Evolutionary conservation across 2,888 invertebrate genomes (phyloP).

Genomic region (Celastrina argiolus): DNA sequence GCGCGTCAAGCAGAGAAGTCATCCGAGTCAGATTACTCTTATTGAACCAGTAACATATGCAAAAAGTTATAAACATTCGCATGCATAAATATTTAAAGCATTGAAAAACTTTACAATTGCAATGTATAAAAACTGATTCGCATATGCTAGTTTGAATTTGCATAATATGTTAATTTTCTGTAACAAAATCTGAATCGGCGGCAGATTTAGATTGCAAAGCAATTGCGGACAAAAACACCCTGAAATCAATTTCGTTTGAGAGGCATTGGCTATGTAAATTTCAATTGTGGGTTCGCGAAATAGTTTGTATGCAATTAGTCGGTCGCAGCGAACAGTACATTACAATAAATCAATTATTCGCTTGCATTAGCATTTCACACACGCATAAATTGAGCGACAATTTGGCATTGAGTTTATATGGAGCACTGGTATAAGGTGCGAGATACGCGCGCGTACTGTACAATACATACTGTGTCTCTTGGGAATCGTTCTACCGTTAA

Average conservation of each 20-base stretch:
- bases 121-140: too few species aligned
- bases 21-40: too few species aligned
- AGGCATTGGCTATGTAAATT: neutral
- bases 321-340: constrained; percentile 3
- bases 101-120: neutral
- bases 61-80: neutral
- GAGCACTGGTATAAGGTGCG: neutral
- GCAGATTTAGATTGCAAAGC: neutral
- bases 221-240: neutral
- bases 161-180: too few species aligned
- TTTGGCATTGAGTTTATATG: constrained; percentile 13
- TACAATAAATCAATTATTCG: constrained; percentile 18
- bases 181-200: neutral
- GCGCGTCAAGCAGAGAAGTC: too few species aligned
- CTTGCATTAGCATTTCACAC: constrained; percentile 16
- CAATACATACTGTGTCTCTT: neutral
- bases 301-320: neutral
- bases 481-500: neutral
- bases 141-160: too few species aligned
- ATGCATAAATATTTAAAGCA: neutral
- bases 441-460: neutral
- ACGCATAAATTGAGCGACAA: constrained; percentile 9
- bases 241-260: neutral
- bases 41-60: too few species aligned
- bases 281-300: neutral